phyloP scores from a whole-genome alignment of 2,888 invertebrate genomes.

The Tetranychus truncatus region DNA sequence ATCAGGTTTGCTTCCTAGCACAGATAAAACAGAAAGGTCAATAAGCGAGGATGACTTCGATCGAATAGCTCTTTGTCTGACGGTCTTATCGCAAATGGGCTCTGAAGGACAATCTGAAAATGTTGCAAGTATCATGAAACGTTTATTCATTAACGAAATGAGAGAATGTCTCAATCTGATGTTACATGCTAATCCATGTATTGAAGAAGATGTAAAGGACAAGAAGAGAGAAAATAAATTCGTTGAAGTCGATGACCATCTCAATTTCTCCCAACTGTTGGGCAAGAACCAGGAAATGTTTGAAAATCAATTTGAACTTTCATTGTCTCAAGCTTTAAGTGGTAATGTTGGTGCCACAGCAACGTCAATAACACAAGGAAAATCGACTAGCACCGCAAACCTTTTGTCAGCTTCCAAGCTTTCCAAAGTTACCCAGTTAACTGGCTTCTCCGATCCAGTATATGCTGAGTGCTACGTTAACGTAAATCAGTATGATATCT shows the following conservation, averaged over 20 bases:
- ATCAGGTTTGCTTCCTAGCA: slow-evolving; percentile 26
- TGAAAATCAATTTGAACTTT: slow-evolving; percentile 56
- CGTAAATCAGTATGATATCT: slow-evolving; percentile 96
- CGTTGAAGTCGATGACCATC: slow-evolving; percentile 20
- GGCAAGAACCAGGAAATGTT: slow-evolving; percentile 16
- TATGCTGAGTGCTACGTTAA: slow-evolving; percentile 99
- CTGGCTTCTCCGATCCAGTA: slow-evolving; percentile 97
- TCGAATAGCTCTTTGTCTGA: slow-evolving; percentile 48
- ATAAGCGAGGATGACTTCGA: slow-evolving; percentile 93
- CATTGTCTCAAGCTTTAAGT: slow-evolving; percentile 69
- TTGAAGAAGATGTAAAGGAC: slow-evolving; percentile 37
- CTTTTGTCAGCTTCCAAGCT: slow-evolving; percentile 37
- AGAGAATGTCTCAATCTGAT: slow-evolving; percentile 45
- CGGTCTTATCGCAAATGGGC: slow-evolving; percentile 34
- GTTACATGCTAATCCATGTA: slow-evolving; percentile 31
- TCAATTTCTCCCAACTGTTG: slow-evolving; percentile 20
- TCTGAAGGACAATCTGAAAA: neutral
- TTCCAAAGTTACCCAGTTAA: slow-evolving; percentile 67
- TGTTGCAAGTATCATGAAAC: neutral
- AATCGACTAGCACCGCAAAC: slow-evolving; percentile 32
- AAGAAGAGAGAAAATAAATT: slow-evolving; percentile 10
- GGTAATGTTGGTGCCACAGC: slow-evolving; percentile 29
- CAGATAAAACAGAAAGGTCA: slow-evolving; percentile 32
- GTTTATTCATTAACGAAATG: slow-evolving; percentile 39
- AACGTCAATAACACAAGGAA: slow-evolving; percentile 17